These are phyloP conservation scores for human (Homo sapiens) DNA, from an alignment of 2,113 vertebrate species.

Conservation along the genomic window DNA sequence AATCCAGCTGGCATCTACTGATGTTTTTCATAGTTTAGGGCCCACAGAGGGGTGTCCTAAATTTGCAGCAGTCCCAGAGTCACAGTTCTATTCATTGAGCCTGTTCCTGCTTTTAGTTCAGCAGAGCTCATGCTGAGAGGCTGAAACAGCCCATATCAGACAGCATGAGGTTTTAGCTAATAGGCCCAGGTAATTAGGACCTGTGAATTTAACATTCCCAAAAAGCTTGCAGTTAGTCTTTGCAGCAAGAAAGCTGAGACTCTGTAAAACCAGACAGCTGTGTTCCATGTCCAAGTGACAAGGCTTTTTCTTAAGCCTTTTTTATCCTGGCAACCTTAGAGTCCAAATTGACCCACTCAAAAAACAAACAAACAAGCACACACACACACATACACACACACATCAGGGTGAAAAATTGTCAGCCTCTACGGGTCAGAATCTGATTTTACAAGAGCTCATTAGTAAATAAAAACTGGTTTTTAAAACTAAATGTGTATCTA, in stretches of 20 bases:
- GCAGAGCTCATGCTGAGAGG: background rate
- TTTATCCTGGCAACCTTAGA: background rate
- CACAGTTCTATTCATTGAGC: conserved; percentile 21
- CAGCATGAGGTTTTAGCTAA: conserved; percentile 35
- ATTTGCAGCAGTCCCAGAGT: conserved; percentile 7
- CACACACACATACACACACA: too few relatives aligned
- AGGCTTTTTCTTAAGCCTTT: conserved; percentile 22
- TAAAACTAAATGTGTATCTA: background rate
- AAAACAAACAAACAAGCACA: rapidly evolving
- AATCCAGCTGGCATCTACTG: background rate
- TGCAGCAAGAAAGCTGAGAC: background rate
- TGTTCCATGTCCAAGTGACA: conserved; percentile 10
- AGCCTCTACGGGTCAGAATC: background rate
- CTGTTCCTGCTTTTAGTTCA: conserved; percentile 22
- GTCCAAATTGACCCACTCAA: background rate
- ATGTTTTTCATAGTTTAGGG: conserved; percentile 55
- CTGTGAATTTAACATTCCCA: conserved; percentile 8
- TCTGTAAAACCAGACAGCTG: background rate
- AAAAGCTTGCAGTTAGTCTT: background rate
- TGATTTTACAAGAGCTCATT: conserved; percentile 35
- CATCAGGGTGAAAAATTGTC: background rate
- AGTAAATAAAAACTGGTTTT: conserved; percentile 38
- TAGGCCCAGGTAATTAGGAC: background rate
- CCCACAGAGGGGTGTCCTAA: conserved; percentile 44
- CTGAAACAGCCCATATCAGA: background rate